Evolutionary conservation across 2,797 vertebrate genomes (phyloP), one percentile per base, ranked within the genome.

Genomic region (Pitangus sulphuratus): DNA sequence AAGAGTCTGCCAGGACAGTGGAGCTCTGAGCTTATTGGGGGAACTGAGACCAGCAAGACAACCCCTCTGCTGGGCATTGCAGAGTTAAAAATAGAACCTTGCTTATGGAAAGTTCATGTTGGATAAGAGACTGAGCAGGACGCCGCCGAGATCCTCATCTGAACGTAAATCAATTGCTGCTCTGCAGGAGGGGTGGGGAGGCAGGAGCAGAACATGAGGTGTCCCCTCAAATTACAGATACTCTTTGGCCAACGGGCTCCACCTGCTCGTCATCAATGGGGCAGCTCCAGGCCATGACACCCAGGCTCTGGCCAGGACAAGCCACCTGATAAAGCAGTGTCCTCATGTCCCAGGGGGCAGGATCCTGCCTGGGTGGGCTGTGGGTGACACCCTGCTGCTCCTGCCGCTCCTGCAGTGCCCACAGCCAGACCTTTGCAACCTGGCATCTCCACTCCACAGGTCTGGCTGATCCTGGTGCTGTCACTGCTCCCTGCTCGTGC

Each of bases 61-160:
- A 50, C 57, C 89, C 51, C 44, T 95, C 61, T 87, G n/a, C 84
- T 56, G 25, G 83, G 60, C 69, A 92, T 39, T 68, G 80, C 90
- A 90, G 91, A 94, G 94, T 96, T 97, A 97, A 97, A 97, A 97
- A 97, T 95, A 97, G 95, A 97, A 77, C 61, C 75, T 95, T 95
- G 96, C 96, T 97, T 97, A 97, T 97, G 97, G 97, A 96, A 97
- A 97, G 93, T 97, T 97, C 86, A 71, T 72, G 89, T 31, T 94
- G 97, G 96, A 97, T 81, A 79, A 95, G 91, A 94, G 68, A 71
- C 83, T 97, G 51, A 39, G 94, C 93, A 93, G 95, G 90, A 94
- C 3, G 53, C 84, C 1, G 17, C 83, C 33, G 92, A 88, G 90
- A 91, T 96, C 88, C 91, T 85, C 90, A 84, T 90, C 87, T 61